phyloP scores from a whole-genome alignment of 2,888 invertebrate genomes.

The Pheosia gnoma region DNA sequence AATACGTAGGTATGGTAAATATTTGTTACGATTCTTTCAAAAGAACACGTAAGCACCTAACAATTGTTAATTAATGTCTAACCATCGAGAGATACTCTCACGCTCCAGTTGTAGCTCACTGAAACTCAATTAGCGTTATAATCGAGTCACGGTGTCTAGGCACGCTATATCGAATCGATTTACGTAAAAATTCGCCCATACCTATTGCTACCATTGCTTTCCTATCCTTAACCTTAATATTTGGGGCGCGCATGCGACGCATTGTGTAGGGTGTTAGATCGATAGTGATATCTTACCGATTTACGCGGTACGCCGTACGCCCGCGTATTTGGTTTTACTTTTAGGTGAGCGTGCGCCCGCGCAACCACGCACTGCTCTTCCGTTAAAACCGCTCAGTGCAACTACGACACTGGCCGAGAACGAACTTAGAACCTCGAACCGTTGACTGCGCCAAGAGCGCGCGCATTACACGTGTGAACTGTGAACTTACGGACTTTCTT shows the following conservation, averaged over 20 bases:
- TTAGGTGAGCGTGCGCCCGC: conserved; percentile 75
- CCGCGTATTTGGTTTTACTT: conserved; percentile 68
- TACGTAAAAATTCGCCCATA: conserved; percentile 53
- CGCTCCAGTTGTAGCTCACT: conserved; percentile 56
- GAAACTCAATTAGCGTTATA: conserved; percentile 55
- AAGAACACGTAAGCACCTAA: conserved; percentile 22
- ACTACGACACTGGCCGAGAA: conserved; percentile 75
- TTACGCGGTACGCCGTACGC: conserved; percentile 55
- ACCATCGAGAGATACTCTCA: conserved; percentile 50
- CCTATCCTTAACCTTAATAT: conserved; percentile 80
- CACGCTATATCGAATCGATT: conserved; percentile 60
- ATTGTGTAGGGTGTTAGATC: conserved; percentile 67
- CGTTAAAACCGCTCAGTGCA: conserved; percentile 73
- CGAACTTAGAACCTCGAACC: conserved; percentile 73
- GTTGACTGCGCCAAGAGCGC: conserved; percentile 48
- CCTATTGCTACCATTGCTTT: conserved; percentile 54
- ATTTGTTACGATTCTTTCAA: conserved; percentile 9
- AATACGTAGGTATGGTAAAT: not conserved
- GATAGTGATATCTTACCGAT: conserved; percentile 59
- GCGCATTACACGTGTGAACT: conserved; percentile 61
- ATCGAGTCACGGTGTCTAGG: conserved; percentile 40
- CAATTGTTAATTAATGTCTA: conserved; percentile 44
- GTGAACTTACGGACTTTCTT: conserved; percentile 66
- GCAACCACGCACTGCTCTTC: conserved; percentile 71
- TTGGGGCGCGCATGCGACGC: conserved; percentile 35